A percentile compares a stretch with the other conserved stretches of the same genome.
These are phyloP conservation scores for Pachyuromys duprasi DNA, from an alignment of 2,797 vertebrate genomes.

Conservation along the genomic window DNA sequence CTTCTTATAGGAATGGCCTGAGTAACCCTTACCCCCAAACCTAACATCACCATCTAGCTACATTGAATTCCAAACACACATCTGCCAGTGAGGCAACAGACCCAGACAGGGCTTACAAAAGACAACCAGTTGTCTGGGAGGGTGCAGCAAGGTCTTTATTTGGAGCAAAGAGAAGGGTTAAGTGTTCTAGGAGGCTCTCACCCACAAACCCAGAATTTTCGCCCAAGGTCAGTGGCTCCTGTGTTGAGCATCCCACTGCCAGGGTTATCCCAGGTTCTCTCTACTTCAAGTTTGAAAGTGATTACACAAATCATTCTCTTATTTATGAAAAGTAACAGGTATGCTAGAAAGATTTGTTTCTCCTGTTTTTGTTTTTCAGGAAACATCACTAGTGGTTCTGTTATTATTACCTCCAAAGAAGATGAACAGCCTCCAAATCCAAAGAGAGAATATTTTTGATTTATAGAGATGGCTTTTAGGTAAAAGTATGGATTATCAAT, in stretches of 20 bases:
- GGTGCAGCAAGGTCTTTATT: neutral
- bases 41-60: neutral
- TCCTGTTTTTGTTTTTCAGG: too few relatives aligned
- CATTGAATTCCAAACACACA: too few relatives aligned
- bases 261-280: neutral
- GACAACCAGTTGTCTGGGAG: neutral
- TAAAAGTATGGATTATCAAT: neutral
- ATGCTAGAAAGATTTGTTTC: neutral
- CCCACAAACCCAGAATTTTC: neutral
- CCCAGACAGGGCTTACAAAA: fast-evolving
- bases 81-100: neutral
- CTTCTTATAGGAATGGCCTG: too few relatives aligned
- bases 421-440: neutral
- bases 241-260: neutral
- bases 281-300: neutral
- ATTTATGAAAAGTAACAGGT: neutral
- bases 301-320: neutral
- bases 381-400: neutral
- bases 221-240: neutral
- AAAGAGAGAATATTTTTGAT: neutral
- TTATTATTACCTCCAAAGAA: neutral
- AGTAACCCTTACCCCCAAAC: neutral
- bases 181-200: neutral
- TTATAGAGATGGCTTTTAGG: neutral
- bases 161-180: neutral